Evolutionary conservation across 2,888 invertebrate genomes (phyloP).

Genomic region (Drosophila rubida): DNA sequence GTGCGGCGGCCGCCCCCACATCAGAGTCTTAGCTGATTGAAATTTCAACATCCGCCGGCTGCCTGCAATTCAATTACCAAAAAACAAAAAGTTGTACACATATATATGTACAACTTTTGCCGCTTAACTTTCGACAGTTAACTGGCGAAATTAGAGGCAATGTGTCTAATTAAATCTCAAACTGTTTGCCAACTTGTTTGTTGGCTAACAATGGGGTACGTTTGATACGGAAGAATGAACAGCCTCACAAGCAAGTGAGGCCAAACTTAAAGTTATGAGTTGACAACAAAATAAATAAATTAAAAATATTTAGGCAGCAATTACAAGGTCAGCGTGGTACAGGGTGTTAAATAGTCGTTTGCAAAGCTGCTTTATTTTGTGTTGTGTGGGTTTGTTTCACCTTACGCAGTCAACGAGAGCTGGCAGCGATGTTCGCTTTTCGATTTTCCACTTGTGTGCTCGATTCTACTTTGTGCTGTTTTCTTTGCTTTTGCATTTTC

Average conservation of each 20-base stretch:
- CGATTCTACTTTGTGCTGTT: slow-evolving; percentile 22
- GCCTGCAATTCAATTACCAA: slow-evolving; percentile 63
- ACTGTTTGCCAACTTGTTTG: slow-evolving; percentile 13
- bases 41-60: slow-evolving; percentile 62
- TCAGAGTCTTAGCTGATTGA: slow-evolving; percentile 56
- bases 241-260: not conserved
- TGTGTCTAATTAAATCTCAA: slow-evolving; percentile 63
- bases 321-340: not conserved
- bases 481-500: not conserved
- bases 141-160: slow-evolving; percentile 20
- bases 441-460: slow-evolving; percentile 59
- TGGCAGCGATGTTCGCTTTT: slow-evolving; percentile 18
- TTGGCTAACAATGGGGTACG: slow-evolving; percentile 4
- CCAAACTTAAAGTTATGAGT: not conserved
- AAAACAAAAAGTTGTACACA: slow-evolving; percentile 3
- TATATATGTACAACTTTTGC: slow-evolving; percentile 13
- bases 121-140: slow-evolving; percentile 36
- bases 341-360: slow-evolving; percentile 1
- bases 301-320: not conserved
- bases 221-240: not conserved
- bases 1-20: slow-evolving; percentile 1
- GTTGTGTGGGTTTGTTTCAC: not conserved
- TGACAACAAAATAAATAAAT: not conserved
- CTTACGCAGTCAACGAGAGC: not conserved
- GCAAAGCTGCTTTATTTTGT: too few species aligned